Percentiles rank a stretch among this genome's conserved stretches.
Conservation (phyloP, 2,113 vertebrate species). For the Dipodomys stephensi region DNA sequence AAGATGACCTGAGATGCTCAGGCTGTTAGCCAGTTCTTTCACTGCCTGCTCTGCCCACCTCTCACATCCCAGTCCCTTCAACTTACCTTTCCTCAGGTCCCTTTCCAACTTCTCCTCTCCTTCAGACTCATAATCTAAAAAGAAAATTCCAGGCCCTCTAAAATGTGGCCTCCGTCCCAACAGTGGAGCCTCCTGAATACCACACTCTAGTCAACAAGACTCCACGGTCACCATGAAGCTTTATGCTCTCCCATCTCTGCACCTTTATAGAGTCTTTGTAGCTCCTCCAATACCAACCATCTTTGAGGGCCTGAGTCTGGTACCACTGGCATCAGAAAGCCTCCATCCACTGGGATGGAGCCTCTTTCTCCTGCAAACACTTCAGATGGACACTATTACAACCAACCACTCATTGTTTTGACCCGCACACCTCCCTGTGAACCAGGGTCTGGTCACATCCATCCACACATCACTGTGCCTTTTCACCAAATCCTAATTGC, state of each 20-base stretch:
- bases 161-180: background rate
- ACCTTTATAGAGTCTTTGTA: background rate
- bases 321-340: background rate
- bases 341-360: background rate
- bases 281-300: background rate
- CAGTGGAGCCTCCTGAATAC: background rate
- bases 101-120: background rate
- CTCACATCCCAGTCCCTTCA: background rate
- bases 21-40: background rate
- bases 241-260: background rate
- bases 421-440: background rate
- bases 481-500: background rate
- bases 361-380: background rate
- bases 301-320: background rate
- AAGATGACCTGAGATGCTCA: background rate
- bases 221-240: background rate
- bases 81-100: background rate
- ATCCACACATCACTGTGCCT: background rate
- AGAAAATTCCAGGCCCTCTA: background rate
- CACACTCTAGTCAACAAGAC: background rate
- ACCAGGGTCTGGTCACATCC: background rate
- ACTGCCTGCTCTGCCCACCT: background rate
- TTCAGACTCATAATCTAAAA: background rate
- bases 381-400: background rate
- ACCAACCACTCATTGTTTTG: background rate